A percentile compares a stretch with the other conserved stretches of the same genome.
phyloP scores from a whole-genome alignment of 1,140 invertebrate genomes.

The Drosophila murphyi region DNA sequence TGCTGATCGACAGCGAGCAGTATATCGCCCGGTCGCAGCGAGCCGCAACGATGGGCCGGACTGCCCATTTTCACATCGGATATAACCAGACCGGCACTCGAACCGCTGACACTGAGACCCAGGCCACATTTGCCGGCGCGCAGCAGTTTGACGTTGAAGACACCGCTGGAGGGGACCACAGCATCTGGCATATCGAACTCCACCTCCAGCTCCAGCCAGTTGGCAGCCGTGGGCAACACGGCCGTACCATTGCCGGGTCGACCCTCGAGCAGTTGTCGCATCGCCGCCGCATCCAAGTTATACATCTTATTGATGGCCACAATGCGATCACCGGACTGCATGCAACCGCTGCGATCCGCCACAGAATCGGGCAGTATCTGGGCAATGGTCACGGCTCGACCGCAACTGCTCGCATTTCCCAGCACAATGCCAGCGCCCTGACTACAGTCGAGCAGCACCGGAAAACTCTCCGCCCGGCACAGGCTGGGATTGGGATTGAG shows the following conservation, averaged over 20 bases:
- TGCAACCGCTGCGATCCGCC: slow-evolving; percentile 88
- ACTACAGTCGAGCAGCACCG: slow-evolving; percentile 81
- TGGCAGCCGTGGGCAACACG: slow-evolving; percentile 38
- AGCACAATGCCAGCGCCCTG: slow-evolving; percentile 81
- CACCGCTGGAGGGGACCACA: slow-evolving; percentile 94
- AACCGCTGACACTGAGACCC: slow-evolving; percentile 93
- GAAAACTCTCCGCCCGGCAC: slow-evolving; percentile 80
- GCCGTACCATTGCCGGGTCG: slow-evolving; percentile 19
- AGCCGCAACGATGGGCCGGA: slow-evolving; percentile 94
- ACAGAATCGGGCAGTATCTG: slow-evolving; percentile 81
- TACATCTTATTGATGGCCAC: slow-evolving; percentile 91
- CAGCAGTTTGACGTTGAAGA: slow-evolving; percentile 95
- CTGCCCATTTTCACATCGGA: slow-evolving; percentile 95
- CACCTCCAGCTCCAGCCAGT: slow-evolving; percentile 88
- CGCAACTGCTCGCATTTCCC: slow-evolving; percentile 44
- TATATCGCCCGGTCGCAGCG: slow-evolving; percentile 93
- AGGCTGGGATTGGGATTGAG: slow-evolving; percentile 31
- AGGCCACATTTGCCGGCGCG: slow-evolving; percentile 90
- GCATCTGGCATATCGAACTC: slow-evolving; percentile 98
- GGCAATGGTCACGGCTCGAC: slow-evolving; percentile 66
- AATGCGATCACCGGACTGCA: slow-evolving; percentile 93
- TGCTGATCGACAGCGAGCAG: slow-evolving; percentile 95
- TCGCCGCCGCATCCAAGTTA: slow-evolving; percentile 85
- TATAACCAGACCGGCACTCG: slow-evolving; percentile 87
- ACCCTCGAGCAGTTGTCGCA: slow-evolving; percentile 84